Conservation (phyloP, 2,888 invertebrate genomes). For the Rhaphigaster nebulosa region DNA sequence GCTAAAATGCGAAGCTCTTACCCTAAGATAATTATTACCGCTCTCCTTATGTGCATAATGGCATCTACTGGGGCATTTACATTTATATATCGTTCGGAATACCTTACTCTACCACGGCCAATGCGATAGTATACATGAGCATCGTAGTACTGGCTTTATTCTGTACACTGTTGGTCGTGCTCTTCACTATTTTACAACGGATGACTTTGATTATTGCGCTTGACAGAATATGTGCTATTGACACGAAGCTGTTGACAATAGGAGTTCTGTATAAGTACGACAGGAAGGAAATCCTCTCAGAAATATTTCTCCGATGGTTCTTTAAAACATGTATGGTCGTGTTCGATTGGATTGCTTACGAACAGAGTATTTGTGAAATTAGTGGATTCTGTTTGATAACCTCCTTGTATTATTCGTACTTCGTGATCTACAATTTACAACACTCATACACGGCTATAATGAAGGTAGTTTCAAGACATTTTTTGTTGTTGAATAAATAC, state of each 20-base stretch:
- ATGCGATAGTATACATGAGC: not conserved
- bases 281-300: slow-evolving; percentile 15
- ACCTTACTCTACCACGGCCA: slow-evolving; percentile 36
- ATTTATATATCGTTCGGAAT: not conserved
- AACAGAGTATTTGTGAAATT: not conserved
- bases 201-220: not conserved
- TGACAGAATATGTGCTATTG: not conserved
- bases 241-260: slow-evolving; percentile 1
- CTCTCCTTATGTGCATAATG: not conserved
- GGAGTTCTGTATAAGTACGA: slow-evolving; percentile 36
- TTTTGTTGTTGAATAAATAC: slow-evolving; percentile 13
- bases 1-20: not conserved
- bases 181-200: not conserved
- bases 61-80: not conserved
- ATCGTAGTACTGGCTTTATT: not conserved
- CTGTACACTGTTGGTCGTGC: not conserved
- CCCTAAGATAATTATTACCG: not conserved
- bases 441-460: slow-evolving; percentile 40
- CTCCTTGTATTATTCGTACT: slow-evolving; percentile 40
- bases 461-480: not conserved
- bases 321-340: slow-evolving; percentile 40
- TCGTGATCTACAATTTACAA: slow-evolving; percentile 33
- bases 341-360: slow-evolving; percentile 50
- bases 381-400: slow-evolving; percentile 27
- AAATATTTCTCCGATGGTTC: slow-evolving; percentile 42